Conservation (phyloP, 2,888 invertebrate genomes). For the Ellobium chinense region DNA sequence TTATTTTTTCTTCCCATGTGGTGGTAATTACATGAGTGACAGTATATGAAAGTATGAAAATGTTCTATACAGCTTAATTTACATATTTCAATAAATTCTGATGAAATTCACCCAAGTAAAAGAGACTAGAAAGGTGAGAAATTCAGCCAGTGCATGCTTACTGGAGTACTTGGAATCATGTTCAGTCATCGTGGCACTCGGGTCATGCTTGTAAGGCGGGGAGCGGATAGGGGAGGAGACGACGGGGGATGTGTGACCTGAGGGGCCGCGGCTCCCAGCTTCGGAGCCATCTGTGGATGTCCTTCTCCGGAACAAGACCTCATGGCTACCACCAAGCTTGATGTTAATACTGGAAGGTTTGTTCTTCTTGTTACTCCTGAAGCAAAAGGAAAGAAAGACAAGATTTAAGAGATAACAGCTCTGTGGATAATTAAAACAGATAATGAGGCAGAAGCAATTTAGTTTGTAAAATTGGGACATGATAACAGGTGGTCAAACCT, state of each 20-base stretch:
- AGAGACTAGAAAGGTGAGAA: neutral
- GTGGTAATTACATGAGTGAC: no score
- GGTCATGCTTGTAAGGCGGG: slow-evolving; percentile 67
- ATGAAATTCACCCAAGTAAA: no score
- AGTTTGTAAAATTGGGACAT: no score
- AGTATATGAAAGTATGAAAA: no score
- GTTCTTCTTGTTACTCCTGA: slow-evolving; percentile 48
- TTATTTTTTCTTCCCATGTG: no score
- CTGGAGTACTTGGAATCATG: slow-evolving; percentile 52
- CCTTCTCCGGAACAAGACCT: slow-evolving; percentile 72
- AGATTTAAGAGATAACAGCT: no score
- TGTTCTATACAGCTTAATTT: no score
- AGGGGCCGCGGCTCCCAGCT: slow-evolving; percentile 67
- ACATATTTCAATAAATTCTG: no score
- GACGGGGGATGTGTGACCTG: slow-evolving; percentile 77
- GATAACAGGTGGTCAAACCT: no score
- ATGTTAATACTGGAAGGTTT: slow-evolving; percentile 67
- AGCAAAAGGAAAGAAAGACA: neutral
- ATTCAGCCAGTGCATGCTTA: slow-evolving; percentile 45
- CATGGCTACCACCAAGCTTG: slow-evolving; percentile 74
- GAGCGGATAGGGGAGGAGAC: slow-evolving; percentile 76
- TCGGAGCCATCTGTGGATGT: slow-evolving; percentile 72
- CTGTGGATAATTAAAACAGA: no score
- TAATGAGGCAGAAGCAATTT: no score
- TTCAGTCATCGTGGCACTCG: slow-evolving; percentile 27